Conservation (phyloP, 1,140 invertebrate species). For the Drosophila bifasciata region DNA sequence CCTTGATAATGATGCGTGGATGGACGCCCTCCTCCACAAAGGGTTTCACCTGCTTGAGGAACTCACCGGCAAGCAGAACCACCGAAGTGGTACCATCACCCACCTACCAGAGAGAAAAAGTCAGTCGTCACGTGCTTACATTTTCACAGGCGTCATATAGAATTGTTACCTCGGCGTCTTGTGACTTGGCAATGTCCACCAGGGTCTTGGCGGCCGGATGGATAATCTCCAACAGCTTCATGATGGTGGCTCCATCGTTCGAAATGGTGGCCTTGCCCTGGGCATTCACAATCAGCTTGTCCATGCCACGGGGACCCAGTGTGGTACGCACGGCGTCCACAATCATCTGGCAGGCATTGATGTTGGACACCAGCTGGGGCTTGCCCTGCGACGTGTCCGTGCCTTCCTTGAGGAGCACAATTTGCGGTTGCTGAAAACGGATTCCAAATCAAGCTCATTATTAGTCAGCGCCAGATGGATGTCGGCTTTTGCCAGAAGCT, state of each 20-base stretch:
- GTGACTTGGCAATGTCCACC: constrained; percentile 99
- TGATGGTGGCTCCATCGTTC: constrained; percentile 99
- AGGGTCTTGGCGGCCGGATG: constrained; percentile 99
- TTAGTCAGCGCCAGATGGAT: constrained; percentile 69
- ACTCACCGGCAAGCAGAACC: constrained; percentile 97
- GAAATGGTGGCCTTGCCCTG: constrained; percentile 97
- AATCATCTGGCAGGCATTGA: constrained; percentile 99
- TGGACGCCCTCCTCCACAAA: constrained; percentile 99
- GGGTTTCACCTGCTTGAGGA: constrained; percentile 97
- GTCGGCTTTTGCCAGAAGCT: constrained; percentile 73
- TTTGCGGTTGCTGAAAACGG: constrained; percentile 94
- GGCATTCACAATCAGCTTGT: constrained; percentile 98
- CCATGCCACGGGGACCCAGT: constrained; percentile 99
- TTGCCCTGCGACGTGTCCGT: constrained; percentile 98
- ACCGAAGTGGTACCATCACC: constrained; percentile 99
- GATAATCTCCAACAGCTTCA: constrained; percentile 98
- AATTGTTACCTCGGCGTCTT: constrained; percentile 96
- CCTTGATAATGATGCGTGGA: constrained; percentile 95
- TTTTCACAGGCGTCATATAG: not conserved
- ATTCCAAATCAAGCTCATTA: constrained; percentile 6
- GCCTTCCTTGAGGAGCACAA: constrained; percentile 98
- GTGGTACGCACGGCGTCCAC: constrained; percentile 98
- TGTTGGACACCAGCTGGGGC: constrained; percentile 98
- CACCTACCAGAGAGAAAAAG: constrained; percentile 87
- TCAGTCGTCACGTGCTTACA: constrained; percentile 39